Evolutionary conservation across 92 coral and sea anemone species (phyloP), one percentile per base, ranked within the genome.

Genomic region (Paramuricea clavata): DNA sequence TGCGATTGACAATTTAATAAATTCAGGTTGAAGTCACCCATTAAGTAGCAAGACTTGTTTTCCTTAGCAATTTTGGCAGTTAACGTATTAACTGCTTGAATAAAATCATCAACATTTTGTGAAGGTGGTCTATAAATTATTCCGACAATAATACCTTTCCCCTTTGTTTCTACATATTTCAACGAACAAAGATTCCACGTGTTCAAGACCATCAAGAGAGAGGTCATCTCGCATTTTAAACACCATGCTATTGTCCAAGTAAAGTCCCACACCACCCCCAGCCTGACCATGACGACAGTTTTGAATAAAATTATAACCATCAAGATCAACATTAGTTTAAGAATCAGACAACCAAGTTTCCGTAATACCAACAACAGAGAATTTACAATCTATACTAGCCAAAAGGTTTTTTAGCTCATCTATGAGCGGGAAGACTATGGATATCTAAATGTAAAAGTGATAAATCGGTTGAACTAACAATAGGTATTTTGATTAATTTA

Each of bases 291-390:
- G 16, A 7, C 70, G 32, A 30, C 21, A 30, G 35, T 30, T 62
- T 6, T 62, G 70, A 62, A 62, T 16, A 17, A 62, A 62, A 30
- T 62, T 62, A 62, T 25, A 62, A 16, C 70, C 35, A 6, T 26
- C 70, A 8, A 62, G 5, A 62, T 62, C 19, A 30, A 30, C 34
- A 62, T 30, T 28, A 85, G 43, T 59, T 78, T 80, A n/a, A n/a
- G n/a, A n/a, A n/a, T n/a, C n/a, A n/a, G n/a, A 21, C 22, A 86
- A 83, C 86, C 90, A 86, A 50, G 90, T 86, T 68, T 76, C 86
- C 12, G 90, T n/a, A 31, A 82, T 33, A 22, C 87, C 65, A 34
- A 82, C 68, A 25, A 65, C 57, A 26, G 90, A 81, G 64, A 67
- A 81, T 81, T 54, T 81, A 19, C 12, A 4, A 39, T 65, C n/a